phyloP scores from a whole-genome alignment of 2,113 vertebrate genomes.

The Heterochromis multidens region DNA sequence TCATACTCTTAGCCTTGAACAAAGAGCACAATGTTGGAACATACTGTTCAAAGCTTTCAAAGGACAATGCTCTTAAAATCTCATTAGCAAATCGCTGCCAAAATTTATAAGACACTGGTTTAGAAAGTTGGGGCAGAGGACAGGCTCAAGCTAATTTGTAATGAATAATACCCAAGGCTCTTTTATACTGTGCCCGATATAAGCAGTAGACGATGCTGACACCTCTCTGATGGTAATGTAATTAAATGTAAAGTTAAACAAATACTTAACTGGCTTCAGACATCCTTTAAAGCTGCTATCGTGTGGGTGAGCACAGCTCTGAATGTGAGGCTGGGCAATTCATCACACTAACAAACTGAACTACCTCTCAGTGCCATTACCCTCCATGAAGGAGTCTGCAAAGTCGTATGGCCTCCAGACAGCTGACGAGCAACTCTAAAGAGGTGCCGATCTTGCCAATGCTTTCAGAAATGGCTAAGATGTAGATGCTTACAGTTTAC shows the following conservation, averaged over 20 bases:
- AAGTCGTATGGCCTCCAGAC: conserved; percentile 7
- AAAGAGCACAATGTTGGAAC: background rate
- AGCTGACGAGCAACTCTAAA: conserved; percentile 28
- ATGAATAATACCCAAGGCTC: conserved; percentile 1
- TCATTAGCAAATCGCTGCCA: conserved; percentile 33
- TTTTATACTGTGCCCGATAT: background rate
- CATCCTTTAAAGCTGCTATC: background rate
- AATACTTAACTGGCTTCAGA: conserved; percentile 2
- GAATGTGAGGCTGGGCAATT: conserved; percentile 17
- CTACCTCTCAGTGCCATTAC: conserved; percentile 9
- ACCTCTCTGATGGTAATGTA: background rate
- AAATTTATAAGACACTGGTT: background rate
- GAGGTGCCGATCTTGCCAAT: conserved; percentile 5
- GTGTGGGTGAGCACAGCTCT: background rate
- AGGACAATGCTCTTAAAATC: conserved; percentile 41
- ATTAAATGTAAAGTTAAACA: conserved; percentile 34
- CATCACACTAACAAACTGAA: conserved; percentile 42
- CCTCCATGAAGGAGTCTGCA: conserved; percentile 25
- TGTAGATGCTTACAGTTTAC: background rate
- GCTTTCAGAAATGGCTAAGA: conserved; percentile 27
- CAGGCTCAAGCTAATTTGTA: background rate
- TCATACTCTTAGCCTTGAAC: background rate
- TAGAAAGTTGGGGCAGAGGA: background rate
- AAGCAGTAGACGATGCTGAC: background rate
- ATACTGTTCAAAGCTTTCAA: background rate